phyloP scores from a whole-genome alignment of 2,888 invertebrate species.

The Drosophila niveifrons region DNA sequence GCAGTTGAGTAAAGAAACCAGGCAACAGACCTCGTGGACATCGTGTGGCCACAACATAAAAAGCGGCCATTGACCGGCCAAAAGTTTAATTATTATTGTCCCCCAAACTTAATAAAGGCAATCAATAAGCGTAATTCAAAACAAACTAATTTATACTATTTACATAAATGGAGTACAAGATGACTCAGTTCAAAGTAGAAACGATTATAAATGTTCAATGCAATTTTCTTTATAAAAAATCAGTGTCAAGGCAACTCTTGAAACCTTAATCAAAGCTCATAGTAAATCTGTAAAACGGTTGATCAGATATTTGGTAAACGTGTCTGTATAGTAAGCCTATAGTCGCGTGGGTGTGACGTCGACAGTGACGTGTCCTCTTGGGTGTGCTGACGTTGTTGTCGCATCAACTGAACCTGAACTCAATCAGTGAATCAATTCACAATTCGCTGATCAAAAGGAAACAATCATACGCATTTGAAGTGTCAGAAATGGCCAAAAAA shows the following conservation, averaged over 20 bases:
- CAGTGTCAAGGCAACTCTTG: neutral
- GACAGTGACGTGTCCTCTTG: conserved; percentile 43
- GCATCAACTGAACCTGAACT: conserved; percentile 79
- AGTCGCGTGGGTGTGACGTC: conserved; percentile 29
- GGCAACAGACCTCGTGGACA: conserved; percentile 57
- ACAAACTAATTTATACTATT: neutral
- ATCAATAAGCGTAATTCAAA: conserved; percentile 32
- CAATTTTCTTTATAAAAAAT: neutral
- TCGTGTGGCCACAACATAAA: conserved; percentile 59
- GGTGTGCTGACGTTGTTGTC: conserved; percentile 71
- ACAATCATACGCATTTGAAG: conserved; percentile 83
- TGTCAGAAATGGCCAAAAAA: conserved; percentile 79
- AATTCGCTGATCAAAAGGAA: conserved; percentile 83
- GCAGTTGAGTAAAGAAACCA: conserved; percentile 52
- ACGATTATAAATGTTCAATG: neutral
- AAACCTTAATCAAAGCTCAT: conserved; percentile 10
- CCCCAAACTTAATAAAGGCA: conserved; percentile 41
- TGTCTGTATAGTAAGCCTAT: conserved; percentile 30
- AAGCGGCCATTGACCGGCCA: conserved; percentile 36
- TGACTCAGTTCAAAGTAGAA: neutral
- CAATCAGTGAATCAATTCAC: conserved; percentile 83
- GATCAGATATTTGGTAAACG: conserved; percentile 13
- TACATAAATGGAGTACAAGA: neutral
- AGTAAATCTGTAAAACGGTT: conserved; percentile 11
- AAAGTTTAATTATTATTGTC: conserved; percentile 4